Conservation (phyloP, 1,140 invertebrate species). For the Amphibalanus amphitrite region DNA sequence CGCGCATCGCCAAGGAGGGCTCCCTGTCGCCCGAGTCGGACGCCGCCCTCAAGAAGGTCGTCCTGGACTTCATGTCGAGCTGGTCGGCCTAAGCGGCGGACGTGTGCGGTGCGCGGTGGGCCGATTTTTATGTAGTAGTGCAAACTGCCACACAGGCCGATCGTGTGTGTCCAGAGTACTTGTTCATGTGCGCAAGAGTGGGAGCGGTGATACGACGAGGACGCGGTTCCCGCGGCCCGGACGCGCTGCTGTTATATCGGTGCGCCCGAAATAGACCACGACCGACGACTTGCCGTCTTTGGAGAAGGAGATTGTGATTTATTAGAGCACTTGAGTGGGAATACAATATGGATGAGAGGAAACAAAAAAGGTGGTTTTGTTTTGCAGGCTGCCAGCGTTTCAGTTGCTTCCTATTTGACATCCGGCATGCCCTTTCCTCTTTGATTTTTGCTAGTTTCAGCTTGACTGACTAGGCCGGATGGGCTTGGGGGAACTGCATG, state of each 20-base stretch:
- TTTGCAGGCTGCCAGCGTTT: too few species aligned
- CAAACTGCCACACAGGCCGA: neutral
- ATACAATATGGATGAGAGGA: too few species aligned
- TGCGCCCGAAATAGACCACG: neutral
- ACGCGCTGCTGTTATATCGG: neutral
- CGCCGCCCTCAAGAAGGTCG: conserved; percentile 84
- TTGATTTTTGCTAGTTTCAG: too few species aligned
- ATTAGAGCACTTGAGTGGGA: too few species aligned
- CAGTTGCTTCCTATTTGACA: too few species aligned
- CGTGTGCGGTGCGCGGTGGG: neutral
- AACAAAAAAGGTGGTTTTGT: too few species aligned
- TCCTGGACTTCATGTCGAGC: conserved; percentile 70
- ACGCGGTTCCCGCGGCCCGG: too few species aligned
- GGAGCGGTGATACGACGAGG: neutral
- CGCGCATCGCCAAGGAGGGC: conserved; percentile 84
- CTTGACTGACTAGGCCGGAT: too few species aligned
- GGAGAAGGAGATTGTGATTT: too few species aligned
- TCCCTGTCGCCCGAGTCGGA: conserved; percentile 81
- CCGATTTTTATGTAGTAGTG: neutral
- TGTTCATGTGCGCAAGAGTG: neutral
- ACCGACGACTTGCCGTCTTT: neutral
- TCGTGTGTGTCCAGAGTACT: neutral
- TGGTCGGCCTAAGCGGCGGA: conserved; percentile 44
- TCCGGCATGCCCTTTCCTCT: too few species aligned
- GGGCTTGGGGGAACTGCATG: too few species aligned